Conservation (phyloP, 2,888 invertebrate genomes). For the Rhorus exstirpatorius region DNA sequence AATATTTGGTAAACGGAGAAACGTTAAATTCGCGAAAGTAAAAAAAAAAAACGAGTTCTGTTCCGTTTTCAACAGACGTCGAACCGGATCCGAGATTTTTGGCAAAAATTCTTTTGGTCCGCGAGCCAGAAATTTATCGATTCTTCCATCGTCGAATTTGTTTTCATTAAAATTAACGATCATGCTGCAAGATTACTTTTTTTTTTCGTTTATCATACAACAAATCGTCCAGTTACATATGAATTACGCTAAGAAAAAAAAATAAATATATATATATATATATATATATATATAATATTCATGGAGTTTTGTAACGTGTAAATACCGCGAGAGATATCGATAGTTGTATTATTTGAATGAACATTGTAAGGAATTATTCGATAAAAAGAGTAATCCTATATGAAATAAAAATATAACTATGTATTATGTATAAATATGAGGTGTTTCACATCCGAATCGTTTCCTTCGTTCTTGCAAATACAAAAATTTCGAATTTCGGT, state of each 20-base stretch:
- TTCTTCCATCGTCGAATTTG: slow-evolving; percentile 10
- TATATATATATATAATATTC: slow-evolving; percentile 27
- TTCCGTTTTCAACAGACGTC: no score
- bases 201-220: slow-evolving; percentile 37
- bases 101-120: not conserved
- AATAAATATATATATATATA: slow-evolving; percentile 22
- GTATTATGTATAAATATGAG: slow-evolving; percentile 5
- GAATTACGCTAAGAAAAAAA: slow-evolving; percentile 43
- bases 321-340: slow-evolving; percentile 61
- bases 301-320: slow-evolving; percentile 62
- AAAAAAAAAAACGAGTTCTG: no score
- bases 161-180: slow-evolving; percentile 43
- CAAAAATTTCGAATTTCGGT: no score
- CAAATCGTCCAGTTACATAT: slow-evolving; percentile 61
- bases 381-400: slow-evolving; percentile 47
- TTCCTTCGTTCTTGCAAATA: no score
- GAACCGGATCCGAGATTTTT: no score
- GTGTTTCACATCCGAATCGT: not conserved
- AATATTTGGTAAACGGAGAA: slow-evolving; percentile 1
- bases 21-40: no score
- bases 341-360: slow-evolving; percentile 63
- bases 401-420: slow-evolving; percentile 40
- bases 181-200: no score
- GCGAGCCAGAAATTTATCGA: not conserved
- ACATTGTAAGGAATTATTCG: slow-evolving; percentile 41